A percentile compares a stretch with the other conserved stretches of the same genome.
Conservation (phyloP, 2,797 vertebrate genomes). For the Clarias platycephalus region DNA sequence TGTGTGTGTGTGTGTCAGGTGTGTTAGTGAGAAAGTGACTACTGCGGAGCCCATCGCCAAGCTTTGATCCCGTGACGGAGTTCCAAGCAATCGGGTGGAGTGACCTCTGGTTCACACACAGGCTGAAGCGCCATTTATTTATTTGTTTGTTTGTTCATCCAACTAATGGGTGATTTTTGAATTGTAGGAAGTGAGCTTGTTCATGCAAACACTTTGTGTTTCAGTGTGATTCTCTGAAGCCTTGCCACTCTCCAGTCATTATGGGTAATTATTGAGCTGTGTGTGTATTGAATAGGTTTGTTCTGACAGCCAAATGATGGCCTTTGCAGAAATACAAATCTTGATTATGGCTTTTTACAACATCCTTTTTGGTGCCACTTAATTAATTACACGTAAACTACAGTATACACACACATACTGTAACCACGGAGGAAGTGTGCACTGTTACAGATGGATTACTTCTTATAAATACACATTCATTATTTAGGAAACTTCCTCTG, state of each 20-base stretch:
- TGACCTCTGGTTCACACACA: constrained; percentile 29
- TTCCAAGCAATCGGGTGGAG: constrained; percentile 22
- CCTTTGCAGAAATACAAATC: background rate
- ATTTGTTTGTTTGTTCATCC: background rate
- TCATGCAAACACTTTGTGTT: background rate
- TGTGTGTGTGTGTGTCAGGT: constrained; percentile 28
- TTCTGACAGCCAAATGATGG: constrained; percentile 17
- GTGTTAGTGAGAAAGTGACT: constrained; percentile 23
- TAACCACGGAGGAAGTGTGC: background rate
- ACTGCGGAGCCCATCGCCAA: constrained; percentile 16
- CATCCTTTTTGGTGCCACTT: background rate
- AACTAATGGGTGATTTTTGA: background rate
- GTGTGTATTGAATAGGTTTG: constrained; percentile 11
- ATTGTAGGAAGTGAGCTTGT: background rate
- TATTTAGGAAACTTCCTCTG: background rate
- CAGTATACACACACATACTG: background rate
- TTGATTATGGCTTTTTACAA: background rate
- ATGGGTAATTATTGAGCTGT: constrained; percentile 22
- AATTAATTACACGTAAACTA: background rate
- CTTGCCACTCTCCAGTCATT: constrained; percentile 39
- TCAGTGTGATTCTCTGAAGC: constrained; percentile 30
- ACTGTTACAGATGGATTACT: background rate
- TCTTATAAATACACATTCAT: background rate
- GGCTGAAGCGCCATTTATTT: background rate
- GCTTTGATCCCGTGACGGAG: constrained; percentile 46